Evolutionary conservation across 2,888 invertebrate genomes (phyloP).

Genomic region (Apamea sordens): DNA sequence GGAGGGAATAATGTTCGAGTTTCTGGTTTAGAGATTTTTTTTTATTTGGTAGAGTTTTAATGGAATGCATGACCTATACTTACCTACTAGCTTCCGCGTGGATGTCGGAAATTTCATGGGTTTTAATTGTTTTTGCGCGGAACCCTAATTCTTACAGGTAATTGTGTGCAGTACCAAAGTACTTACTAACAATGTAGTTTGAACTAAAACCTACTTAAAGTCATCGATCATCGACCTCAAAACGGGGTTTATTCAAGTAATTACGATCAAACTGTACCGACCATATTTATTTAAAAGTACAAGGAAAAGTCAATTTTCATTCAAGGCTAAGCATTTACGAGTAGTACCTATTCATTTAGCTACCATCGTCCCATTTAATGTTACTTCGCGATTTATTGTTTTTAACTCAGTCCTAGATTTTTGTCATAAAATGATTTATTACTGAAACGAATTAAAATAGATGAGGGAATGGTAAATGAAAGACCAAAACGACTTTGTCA

Average conservation of each 20-base stretch:
- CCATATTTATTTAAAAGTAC: constrained; percentile 60
- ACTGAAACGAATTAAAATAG: constrained; percentile 41
- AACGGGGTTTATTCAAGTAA: constrained; percentile 47
- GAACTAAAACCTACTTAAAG: constrained; percentile 27
- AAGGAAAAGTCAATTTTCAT: constrained; percentile 62
- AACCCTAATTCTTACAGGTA: not conserved
- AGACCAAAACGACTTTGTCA: constrained; percentile 14
- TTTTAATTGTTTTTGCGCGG: not conserved
- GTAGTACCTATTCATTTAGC: constrained; percentile 64
- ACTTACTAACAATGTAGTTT: constrained; percentile 14
- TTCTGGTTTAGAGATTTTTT: not conserved
- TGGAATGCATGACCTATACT: not conserved
- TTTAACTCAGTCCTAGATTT: constrained; percentile 60
- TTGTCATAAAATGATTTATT: constrained; percentile 60
- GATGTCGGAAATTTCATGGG: not conserved
- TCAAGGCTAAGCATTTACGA: constrained; percentile 59
- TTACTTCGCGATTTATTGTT: constrained; percentile 60
- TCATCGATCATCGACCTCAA: constrained; percentile 27
- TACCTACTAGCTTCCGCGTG: not conserved
- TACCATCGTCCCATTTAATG: constrained; percentile 51
- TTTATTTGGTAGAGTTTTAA: not conserved
- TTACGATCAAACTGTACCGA: constrained; percentile 43
- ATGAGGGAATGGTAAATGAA: constrained; percentile 32
- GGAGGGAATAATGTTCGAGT: constrained; percentile 47
- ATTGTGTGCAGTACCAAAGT: not conserved